Evolutionary conservation across 2,888 invertebrate genomes (phyloP), one percentile per base, ranked within the genome.

Genomic region (Chirona hameri): DNA sequence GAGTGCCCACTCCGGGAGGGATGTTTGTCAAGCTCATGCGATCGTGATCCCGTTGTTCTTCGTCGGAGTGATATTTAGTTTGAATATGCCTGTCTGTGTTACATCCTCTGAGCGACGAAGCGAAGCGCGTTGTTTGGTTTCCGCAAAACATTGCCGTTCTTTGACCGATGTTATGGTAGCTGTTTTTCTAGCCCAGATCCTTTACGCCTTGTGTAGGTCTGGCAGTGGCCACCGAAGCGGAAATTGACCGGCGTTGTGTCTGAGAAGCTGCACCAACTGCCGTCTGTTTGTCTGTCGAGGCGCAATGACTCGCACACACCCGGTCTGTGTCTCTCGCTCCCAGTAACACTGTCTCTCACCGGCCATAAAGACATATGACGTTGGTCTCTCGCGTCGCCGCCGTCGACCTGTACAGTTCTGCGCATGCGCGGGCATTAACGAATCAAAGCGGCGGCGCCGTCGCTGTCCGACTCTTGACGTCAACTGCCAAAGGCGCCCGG

Each of bases 1-100:
- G 31, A 48, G 48, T 48, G n/a, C 48, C 48, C 48, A 18, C 72
- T 10, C 14, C 29, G 24, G 69, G 69, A 24, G 27, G 24, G n/a
- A 29, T 14, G 14, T 14, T 29, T 4, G 29, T 1, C 0, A 29
- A 7, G 69, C 69, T 69, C 69, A 29, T 14, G 12, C 24, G 69
- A 12, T n/a, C 29, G 69, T 69, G 69, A 69, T 69, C 39, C 72
- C 4, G 72, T 76, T 76, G 72, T 76, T 76, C 39, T 15, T 76
- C 72, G 29, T 29, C 31, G 72, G 72, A 76, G 72, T 76, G 72
- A 76, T 76, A 76, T 76, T 76, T 76, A 76, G 72, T 76, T 76
- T 10, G 72, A 76, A 76, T 31, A 76, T 31, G 31, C 31, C 10
- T 4, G 72, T 39, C 72, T 72, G n/a, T 76, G 72, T 76, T 76